phyloP scores from a whole-genome alignment of 2,888 invertebrate genomes.

The Caenorhabditis wallacei region DNA sequence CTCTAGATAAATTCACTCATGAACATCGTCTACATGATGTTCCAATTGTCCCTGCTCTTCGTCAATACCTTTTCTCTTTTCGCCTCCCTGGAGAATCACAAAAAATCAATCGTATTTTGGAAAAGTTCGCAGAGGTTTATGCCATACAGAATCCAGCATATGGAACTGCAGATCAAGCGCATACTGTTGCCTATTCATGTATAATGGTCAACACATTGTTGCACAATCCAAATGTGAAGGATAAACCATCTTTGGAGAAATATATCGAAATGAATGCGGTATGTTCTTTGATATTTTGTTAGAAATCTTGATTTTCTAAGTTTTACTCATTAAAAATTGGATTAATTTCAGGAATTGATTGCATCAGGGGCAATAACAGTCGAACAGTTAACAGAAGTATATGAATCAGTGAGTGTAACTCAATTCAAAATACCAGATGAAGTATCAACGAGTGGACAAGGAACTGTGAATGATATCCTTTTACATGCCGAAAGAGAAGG shows the following conservation, averaged over 20 bases:
- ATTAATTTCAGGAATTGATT: conserved; percentile 48
- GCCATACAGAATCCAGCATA: conserved; percentile 63
- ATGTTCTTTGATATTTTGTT: no score
- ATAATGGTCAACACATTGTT: conserved; percentile 77
- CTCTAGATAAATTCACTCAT: conserved; percentile 66
- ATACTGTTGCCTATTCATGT: conserved; percentile 73
- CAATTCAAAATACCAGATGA: conserved; percentile 68
- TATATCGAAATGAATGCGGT: conserved; percentile 69
- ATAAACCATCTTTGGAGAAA: conserved; percentile 69
- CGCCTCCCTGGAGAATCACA: conserved; percentile 76
- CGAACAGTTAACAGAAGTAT: conserved; percentile 47
- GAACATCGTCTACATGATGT: conserved; percentile 70
- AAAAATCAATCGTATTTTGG: conserved; percentile 74
- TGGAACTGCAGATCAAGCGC: conserved; percentile 66
- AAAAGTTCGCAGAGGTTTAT: conserved; percentile 74
- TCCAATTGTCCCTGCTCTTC: conserved; percentile 71
- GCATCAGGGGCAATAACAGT: conserved; percentile 34
- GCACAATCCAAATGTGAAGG: conserved; percentile 75
- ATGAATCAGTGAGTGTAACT: conserved; percentile 34
- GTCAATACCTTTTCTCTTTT: conserved; percentile 66
- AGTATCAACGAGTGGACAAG: conserved; percentile 48
- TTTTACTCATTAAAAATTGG: neutral
- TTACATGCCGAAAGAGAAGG: conserved; percentile 71
- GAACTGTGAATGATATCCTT: conserved; percentile 57
- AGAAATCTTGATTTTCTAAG: no score